Evolutionary conservation across 2,113 vertebrate species (phyloP), one percentile per base, ranked within the genome.

Genomic region (Ciconia stormi): DNA sequence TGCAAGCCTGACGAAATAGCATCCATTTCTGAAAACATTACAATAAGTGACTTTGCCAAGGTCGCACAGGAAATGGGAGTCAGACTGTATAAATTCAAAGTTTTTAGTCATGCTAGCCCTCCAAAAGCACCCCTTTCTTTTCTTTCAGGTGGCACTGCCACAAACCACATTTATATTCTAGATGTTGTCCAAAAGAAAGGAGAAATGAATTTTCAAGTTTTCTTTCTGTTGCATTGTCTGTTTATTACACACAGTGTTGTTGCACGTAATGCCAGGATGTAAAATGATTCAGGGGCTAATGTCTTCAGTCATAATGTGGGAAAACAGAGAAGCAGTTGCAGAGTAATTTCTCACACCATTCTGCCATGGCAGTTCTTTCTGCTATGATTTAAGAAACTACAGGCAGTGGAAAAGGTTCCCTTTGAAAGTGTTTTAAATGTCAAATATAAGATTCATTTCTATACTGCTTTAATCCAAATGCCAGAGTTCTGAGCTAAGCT

Each of bases 391-490:
- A 98, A 95, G 96, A 96, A 98, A 98, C 95, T 87, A 88, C 59
- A 87, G 83, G 91, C 97, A 66, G 84, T 96, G 95, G 94, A 97
- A 98, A 98, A 98, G 94, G 95, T 97, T 98, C 97, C 94, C 95
- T 95, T 93, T 82, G 81, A 93, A 97, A 95, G 95, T 94, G 89
- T 96, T 98, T 98, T 97, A 98, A 98, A 98, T 98, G 98, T 98
- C 98, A 98, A 97, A 97, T 97, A 94, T 91, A 98, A 98, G 98
- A 98, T 98, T 98, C 92, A 98, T 98, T 98, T 98, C 95, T 97
- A 76, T 95, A 91, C 92, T 95, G 81, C 95, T 97, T 98, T 97
- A 97, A 97, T 98, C 97, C 97, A 98, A 98, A 98, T 97, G 97
- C 96, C 98, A 98, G 93, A 73, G 73, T 96, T 96, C 94, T 97